Evolutionary conservation across 2,113 vertebrate species (phyloP).

Genomic region (Anolis sagrei): DNA sequence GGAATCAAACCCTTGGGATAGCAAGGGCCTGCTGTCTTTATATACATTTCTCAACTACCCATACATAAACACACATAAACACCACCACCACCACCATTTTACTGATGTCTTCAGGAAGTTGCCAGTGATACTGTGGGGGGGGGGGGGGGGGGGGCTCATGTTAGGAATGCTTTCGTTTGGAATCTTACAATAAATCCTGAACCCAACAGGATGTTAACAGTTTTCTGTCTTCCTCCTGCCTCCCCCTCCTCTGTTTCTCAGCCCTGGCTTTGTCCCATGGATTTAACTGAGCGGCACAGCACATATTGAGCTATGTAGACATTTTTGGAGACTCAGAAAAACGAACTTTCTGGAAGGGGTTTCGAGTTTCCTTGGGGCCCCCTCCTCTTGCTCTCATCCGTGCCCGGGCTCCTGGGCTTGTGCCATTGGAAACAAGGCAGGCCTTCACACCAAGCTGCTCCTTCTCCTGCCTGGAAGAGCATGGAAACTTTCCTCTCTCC

Average conservation of each 20-base stretch:
- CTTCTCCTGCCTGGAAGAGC: neutral
- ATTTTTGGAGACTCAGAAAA: neutral
- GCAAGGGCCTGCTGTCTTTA: too few relatives aligned
- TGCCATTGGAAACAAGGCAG: slow-evolving; percentile 11
- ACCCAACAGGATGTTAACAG: neutral
- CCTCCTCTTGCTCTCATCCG: neutral
- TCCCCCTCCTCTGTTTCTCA: too few relatives aligned
- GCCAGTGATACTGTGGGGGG: too few relatives aligned
- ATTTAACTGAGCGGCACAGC: neutral
- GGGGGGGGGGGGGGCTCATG: neutral
- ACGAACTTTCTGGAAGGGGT: neutral
- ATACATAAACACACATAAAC: neutral
- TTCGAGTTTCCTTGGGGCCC: neutral
- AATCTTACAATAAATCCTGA: neutral
- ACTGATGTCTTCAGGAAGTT: neutral
- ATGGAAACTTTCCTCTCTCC: slow-evolving; percentile 37
- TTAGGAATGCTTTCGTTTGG: neutral
- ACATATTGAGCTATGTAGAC: neutral
- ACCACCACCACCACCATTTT: neutral
- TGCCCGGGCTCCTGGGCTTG: neutral
- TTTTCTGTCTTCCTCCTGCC: neutral
- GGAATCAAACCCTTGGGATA: too few relatives aligned
- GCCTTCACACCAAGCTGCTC: neutral
- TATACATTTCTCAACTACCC: too few relatives aligned
- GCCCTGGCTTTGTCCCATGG: neutral